Conservation (phyloP, 2,888 invertebrate species). For the Cheilosia vernalis region DNA sequence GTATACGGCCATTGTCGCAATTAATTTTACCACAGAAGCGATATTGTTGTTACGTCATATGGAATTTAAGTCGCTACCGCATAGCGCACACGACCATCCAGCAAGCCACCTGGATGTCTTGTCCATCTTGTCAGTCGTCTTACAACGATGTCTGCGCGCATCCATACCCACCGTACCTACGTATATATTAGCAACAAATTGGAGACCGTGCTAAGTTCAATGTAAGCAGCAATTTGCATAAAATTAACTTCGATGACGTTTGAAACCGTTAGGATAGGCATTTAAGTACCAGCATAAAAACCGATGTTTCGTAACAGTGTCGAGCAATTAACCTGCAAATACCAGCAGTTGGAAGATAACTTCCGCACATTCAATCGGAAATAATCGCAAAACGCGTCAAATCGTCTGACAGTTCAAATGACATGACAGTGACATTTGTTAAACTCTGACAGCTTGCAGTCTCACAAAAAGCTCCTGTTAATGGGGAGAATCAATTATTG, state of each 20-base stretch:
- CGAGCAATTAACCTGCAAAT: constrained; percentile 3
- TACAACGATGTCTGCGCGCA: background rate
- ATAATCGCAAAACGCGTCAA: constrained; percentile 3
- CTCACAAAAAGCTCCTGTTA: background rate
- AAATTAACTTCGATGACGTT: constrained; percentile 62
- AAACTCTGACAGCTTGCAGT: constrained; percentile 2
- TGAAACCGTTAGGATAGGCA: constrained; percentile 53
- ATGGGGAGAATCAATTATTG: constrained; percentile 13
- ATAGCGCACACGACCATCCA: constrained; percentile 40
- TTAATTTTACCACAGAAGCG: constrained; percentile 64
- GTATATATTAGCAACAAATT: constrained; percentile 38
- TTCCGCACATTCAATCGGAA: constrained; percentile 44
- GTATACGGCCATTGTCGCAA: constrained; percentile 53
- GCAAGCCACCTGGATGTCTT: constrained; percentile 38
- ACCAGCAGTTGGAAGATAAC: background rate
- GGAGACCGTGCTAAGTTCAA: constrained; percentile 64
- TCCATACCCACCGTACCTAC: background rate
- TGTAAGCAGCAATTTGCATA: constrained; percentile 63
- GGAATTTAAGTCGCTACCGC: constrained; percentile 61
- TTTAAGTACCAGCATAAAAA: constrained; percentile 45
- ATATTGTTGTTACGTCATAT: constrained; percentile 66
- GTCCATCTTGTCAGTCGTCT: background rate
- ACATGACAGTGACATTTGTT: constrained; percentile 10
- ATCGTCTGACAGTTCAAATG: constrained; percentile 26
- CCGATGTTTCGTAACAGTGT: constrained; percentile 29